Base-by-base conservation (phyloP, 2,888 invertebrate species). In the Agrochola lota region DNA sequence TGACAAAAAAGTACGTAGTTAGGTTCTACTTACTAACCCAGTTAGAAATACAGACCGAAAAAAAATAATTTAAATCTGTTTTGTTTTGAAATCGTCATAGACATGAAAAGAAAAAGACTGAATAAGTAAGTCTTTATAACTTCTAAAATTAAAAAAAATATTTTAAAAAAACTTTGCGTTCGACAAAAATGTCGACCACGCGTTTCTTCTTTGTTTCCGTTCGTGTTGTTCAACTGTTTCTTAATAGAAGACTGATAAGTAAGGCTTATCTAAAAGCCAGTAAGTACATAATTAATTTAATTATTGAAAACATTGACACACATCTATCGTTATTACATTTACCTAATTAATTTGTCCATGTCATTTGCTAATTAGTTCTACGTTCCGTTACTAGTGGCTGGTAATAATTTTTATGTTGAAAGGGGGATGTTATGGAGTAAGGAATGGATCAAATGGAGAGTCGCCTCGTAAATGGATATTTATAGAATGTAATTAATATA, bases 301-400 rank as follows among this genome's bases (percentile, higher is more conserved):
- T 84, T 72, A 88, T 85, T 88, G 77, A 74, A 85, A 85, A 81
- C 80, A 85, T 81, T 86, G 84, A 85, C 75, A 74, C 52, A 76
- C 57, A 77, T 85, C 67, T 75, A 78, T 77, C 76, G 68, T 62
- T 86, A 85, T 74, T 60, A 81, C 78, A 84, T 81, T 77, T 77
- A 73, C 64, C 80, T 88, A 88, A 86, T 87, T 87, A 86, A 88
- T 85, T 84, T 75, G 71, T 84, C 78, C 79, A 77, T 86, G 84
- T 81, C 64, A 80, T 81, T 85, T 77, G 77, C 86, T 88, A 86
- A 88, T 87, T 87, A 86, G 85, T 72, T 76, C 67, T 72, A 82
- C 73, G 78, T 74, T 80, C 70, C 49, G 71, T 77, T 85, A 55
- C 74, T 67, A 70, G 69, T n/a, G 49, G 62, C 49, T 64, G 43